Base-by-base conservation (phyloP, 2,797 vertebrate genomes). In the Sebastes steindachneri region DNA sequence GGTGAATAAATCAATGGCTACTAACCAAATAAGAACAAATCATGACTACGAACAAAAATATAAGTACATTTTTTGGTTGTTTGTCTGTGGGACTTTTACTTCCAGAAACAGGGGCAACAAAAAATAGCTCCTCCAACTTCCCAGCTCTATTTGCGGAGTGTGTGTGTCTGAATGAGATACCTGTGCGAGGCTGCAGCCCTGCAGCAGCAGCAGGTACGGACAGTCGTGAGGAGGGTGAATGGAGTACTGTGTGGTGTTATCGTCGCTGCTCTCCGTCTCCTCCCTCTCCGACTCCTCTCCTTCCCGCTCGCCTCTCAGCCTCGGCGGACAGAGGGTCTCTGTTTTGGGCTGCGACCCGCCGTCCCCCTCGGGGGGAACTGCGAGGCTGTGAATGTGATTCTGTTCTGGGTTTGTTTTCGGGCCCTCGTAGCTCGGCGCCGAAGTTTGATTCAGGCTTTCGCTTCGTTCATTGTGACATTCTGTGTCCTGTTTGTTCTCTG, bases 131-230 rank as follows among this genome's bases (percentile, higher is more conserved):
- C 3, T 15, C n/a, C 28, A 23, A 19, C 53, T 9, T 21, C 21
- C 26, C 37, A 58, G 11, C 19, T 51, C 4, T 11, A 6, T n/a
- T 10, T 48, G 45, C 15, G 7, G 65, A 68, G 74, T 69, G 85
- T 66, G 4, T 87, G 74, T 71, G 85, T 66, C 3, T 87, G 87
- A 83, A 86, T 83, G 69, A 33, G 63, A 68, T 95, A 97, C 96
- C 96, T 96, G 96, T 89, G 83, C 37, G 65, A 70, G 86, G 89
- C 93, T 95, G 91, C 89, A 94, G 82, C 96, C 96, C 86, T 95
- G 95, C 83, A 97, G 95, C 84, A 96, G 88, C 85, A 97, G 96
- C 90, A 97, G 94, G 93, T 97, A 97, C 0, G 96, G 96, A 88
- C 95, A 95, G 88, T 96, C 93, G 0, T 93, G 91, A 59, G 96